These are phyloP conservation scores for Ctenodactylus gundi DNA, from an alignment of 2,113 vertebrate species.

Conservation along the genomic window DNA sequence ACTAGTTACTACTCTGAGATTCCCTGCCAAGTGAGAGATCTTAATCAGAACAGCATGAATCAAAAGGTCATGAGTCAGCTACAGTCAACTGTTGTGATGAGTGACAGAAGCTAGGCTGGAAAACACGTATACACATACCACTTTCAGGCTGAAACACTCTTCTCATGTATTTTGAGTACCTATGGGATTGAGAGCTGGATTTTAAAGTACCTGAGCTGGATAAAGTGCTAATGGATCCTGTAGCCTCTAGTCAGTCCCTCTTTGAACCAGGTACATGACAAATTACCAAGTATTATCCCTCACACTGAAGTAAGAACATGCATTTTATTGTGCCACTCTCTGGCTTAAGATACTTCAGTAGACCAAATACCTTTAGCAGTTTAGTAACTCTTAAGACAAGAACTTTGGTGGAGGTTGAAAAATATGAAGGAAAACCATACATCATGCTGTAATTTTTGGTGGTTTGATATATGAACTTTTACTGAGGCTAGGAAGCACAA, in stretches of 20 bases:
- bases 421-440: neutral
- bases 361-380: neutral
- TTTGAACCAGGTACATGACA: neutral
- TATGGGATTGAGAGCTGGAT: neutral
- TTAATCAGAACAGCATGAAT: neutral
- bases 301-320: neutral
- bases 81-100: neutral
- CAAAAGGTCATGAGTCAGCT: neutral
- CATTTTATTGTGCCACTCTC: neutral
- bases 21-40: neutral
- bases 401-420: neutral
- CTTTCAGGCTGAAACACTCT: neutral
- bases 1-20: neutral
- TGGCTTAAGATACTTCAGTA: neutral
- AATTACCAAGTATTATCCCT: neutral
- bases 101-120: neutral
- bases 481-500: neutral
- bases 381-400: neutral
- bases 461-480: neutral
- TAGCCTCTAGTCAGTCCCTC: neutral
- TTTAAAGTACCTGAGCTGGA: conserved; percentile 15
- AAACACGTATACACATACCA: neutral
- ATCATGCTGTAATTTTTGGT: neutral
- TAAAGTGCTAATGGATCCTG: neutral
- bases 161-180: neutral